phyloP scores from a whole-genome alignment of 2,113 vertebrate genomes.

The Coryphaenoides rupestris region DNA sequence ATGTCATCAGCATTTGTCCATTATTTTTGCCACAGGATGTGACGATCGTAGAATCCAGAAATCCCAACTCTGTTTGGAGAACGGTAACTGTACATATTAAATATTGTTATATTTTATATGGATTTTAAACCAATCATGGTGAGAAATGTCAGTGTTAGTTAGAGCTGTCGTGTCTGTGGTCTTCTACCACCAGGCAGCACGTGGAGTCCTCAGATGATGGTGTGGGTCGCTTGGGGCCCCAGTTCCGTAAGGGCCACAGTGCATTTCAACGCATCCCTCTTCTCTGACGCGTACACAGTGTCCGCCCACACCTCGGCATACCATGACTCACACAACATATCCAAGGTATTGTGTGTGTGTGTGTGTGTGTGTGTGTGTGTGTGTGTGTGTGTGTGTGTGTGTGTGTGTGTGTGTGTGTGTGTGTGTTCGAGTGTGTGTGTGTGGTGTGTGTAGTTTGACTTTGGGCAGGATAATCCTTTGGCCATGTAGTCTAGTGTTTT shows the following conservation, averaged over 20 bases:
- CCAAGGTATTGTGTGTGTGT: conserved; percentile 49
- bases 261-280: conserved; percentile 48
- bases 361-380: not conserved
- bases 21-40: conserved; percentile 51
- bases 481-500: too few relatives aligned
- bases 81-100: conserved; percentile 50
- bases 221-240: conserved; percentile 8
- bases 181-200: conserved; percentile 55
- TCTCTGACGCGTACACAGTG: conserved; percentile 63
- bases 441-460: too few relatives aligned
- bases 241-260: conserved; percentile 28
- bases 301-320: conserved; percentile 36
- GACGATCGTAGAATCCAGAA: conserved; percentile 27
- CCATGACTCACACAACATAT: conserved; percentile 25
- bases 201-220: conserved; percentile 53
- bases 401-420: not conserved
- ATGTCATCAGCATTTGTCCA: not conserved
- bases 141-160: too few relatives aligned
- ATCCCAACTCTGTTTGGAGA: conserved; percentile 53
- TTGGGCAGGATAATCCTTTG: too few relatives aligned
- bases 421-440: too few relatives aligned
- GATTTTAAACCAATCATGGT: too few relatives aligned
- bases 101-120: too few relatives aligned
- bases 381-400: not conserved
- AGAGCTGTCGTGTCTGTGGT: too few relatives aligned